A percentile compares a stretch with the other conserved stretches of the same genome.
These are phyloP conservation scores for Rhorus exstirpatorius DNA, from an alignment of 2,888 invertebrate species.

Conservation along the genomic window DNA sequence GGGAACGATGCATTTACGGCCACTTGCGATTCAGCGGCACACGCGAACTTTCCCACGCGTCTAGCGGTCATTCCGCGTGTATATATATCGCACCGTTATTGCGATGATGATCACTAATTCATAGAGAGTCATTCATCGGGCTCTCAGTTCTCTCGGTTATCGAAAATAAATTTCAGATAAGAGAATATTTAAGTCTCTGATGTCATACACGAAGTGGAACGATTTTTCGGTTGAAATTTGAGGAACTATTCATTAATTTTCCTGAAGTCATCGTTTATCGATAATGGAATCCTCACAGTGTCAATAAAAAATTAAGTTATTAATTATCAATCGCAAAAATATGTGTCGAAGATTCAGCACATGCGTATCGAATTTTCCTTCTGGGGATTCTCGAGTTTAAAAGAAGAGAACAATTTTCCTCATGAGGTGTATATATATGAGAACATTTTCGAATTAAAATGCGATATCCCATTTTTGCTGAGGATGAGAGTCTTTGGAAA, in stretches of 20 bases:
- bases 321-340: no score
- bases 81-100: conserved; percentile 1
- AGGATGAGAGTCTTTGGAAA: conserved; percentile 5
- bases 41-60: conserved; percentile 56
- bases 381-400: not conserved
- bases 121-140: conserved; percentile 5
- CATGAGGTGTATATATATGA: no score
- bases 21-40: conserved; percentile 21
- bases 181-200: no score
- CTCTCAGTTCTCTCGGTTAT: not conserved
- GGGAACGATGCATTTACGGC: conserved; percentile 22
- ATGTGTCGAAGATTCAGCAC: not conserved
- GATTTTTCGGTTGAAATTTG: no score
- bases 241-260: no score
- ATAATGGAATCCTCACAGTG: no score
- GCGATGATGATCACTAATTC: not conserved
- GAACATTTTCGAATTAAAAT: conserved; percentile 6
- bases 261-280: no score
- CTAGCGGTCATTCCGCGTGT: conserved; percentile 15
- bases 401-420: not conserved
- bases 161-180: not conserved
- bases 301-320: no score
- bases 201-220: no score
- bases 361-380: conserved; percentile 5
- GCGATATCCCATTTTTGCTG: conserved; percentile 28